Evolutionary conservation across 2,888 invertebrate genomes (phyloP), one percentile per base, ranked within the genome.

Genomic region (Tetragonula carbonaria): DNA sequence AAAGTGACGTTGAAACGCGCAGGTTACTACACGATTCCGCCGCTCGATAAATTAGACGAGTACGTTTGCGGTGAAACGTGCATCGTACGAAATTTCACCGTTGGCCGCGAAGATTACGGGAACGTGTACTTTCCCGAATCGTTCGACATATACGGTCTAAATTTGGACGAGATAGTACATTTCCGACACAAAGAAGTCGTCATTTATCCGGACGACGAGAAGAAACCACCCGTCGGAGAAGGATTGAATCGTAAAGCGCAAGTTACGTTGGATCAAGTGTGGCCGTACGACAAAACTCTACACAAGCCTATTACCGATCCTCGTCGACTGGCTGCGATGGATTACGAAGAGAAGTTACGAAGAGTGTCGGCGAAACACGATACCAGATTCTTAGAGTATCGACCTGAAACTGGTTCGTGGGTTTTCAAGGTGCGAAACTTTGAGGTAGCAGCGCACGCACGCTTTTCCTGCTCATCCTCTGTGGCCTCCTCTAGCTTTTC

Each of bases 371-470:
- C 97, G 86, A 98, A 97, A 90, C 97, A 99, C 94, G 97, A 97
- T 85, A 98, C 98, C 0, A 96, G 97, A 76, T 99, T 99, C 94
- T 96, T 99, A 8, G 99, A 99, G 93, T 99, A 99, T 95, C 96
- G 98, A 0, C 98, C 99, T 0, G 98, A 98, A 93, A 98, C 98
- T 2, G 99, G 99, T 45, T 98, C 99, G 77, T 99, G 99, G 99
- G 99, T 99, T 74, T 99, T 99, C 95, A 96, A 97, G 94, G 45
- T 28, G 28, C 28, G 28, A 28, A 28, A 28, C 28, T 28, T 28
- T 28, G 28, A 1, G 23, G 23, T 23, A 23, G 23, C 23, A 23
- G 23, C 23, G 23, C 23, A 23, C 28, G 98, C 97, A 89, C 33
- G 74, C 50, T 33, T 14, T 28, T 28, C 28, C 28, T 2, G 28